A percentile compares a stretch with the other conserved stretches of the same genome.
phyloP scores from a whole-genome alignment of 1,140 invertebrate species.

The Meloidogyne floridensis region DNA sequence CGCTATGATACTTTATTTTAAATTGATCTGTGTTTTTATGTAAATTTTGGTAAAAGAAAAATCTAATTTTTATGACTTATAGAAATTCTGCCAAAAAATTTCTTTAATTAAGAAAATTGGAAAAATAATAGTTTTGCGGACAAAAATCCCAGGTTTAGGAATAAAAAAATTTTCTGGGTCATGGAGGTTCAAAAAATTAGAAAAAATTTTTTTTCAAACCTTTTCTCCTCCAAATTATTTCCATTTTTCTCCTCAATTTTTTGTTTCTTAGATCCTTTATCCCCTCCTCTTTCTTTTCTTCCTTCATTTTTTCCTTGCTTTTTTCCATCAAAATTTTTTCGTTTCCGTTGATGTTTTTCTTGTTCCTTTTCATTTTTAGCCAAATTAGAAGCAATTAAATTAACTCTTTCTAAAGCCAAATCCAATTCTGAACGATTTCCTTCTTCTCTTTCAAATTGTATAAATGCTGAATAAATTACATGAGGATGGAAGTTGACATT shows the following conservation, averaged over 20 bases:
- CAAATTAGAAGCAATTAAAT: constrained; percentile 32
- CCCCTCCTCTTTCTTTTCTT: neutral
- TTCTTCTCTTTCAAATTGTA: constrained; percentile 57
- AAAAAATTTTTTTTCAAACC: neutral
- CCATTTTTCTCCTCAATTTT: neutral
- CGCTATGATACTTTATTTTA: no score
- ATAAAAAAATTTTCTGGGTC: no score
- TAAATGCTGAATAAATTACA: constrained; percentile 38
- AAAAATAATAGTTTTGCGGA: no score
- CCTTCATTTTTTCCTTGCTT: constrained; percentile 8
- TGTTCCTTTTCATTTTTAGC: neutral
- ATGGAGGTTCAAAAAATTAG: no score
- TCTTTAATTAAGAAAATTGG: no score
- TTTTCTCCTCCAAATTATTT: neutral
- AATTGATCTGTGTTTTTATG: no score
- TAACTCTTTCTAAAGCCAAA: constrained; percentile 45
- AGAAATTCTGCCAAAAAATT: no score
- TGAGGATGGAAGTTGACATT: constrained; percentile 44
- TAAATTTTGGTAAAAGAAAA: no score
- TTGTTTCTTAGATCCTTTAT: constrained; percentile 4
- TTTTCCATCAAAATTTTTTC: constrained; percentile 1
- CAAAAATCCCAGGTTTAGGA: no score
- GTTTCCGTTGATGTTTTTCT: constrained; percentile 17
- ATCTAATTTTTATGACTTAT: no score
- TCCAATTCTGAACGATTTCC: constrained; percentile 49